Percentiles rank a stretch among this genome's conserved stretches.
Conservation (phyloP, 2,113 vertebrate species). For the Pitta sordida region DNA sequence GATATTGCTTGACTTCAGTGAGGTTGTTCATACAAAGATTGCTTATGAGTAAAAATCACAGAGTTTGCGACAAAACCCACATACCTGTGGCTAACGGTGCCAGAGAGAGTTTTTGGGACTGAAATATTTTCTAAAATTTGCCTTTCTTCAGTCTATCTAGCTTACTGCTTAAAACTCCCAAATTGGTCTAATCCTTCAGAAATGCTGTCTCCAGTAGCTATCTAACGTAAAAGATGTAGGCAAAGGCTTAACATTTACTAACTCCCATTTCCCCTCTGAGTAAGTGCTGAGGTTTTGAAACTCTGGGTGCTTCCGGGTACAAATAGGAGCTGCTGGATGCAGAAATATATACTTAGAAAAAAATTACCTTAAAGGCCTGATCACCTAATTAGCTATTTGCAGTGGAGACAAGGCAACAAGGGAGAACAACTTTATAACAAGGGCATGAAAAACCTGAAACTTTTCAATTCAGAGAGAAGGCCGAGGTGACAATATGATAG, state of each 20-base stretch:
- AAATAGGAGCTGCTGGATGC: background rate
- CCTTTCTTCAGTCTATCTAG: background rate
- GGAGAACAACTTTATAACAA: background rate
- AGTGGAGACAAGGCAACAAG: background rate
- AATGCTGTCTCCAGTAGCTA: too few relatives aligned
- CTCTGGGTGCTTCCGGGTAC: background rate
- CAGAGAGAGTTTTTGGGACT: background rate
- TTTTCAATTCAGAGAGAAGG: background rate
- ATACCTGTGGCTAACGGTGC: background rate
- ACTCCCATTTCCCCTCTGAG: background rate
- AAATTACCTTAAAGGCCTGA: background rate
- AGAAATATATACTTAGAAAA: background rate
- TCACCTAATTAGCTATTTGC: background rate
- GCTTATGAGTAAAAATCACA: background rate
- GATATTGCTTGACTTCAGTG: background rate
- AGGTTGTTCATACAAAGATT: background rate
- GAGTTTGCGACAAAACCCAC: background rate
- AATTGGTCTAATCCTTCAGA: too few relatives aligned
- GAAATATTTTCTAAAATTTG: background rate
- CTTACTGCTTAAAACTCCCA: background rate
- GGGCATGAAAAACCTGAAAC: background rate
- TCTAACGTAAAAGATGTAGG: background rate
- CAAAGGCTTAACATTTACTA: background rate
- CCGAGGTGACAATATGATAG: accelerated
- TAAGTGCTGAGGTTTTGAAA: background rate